phyloP scores from a whole-genome alignment of 2,797 vertebrate species.

The Lacerta bilineata region DNA sequence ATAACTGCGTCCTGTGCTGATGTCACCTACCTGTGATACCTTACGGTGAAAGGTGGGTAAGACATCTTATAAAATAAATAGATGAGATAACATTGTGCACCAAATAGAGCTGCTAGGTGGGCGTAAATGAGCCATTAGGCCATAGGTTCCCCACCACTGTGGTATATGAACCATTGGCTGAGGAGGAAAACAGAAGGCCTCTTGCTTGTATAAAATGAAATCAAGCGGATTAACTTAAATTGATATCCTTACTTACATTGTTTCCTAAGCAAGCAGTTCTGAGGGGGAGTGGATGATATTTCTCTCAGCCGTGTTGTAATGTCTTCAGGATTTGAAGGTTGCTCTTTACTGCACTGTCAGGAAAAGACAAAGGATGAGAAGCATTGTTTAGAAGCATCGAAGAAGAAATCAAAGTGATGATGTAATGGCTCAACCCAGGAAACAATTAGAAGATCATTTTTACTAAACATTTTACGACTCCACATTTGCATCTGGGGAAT shows the following conservation, averaged over 20 bases:
- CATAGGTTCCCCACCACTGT: too few relatives aligned
- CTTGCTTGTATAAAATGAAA: conserved; percentile 14
- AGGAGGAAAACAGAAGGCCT: conserved; percentile 65
- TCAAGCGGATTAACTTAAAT: not conserved
- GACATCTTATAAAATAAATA: too few relatives aligned
- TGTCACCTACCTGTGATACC: too few relatives aligned
- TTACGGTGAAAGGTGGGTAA: too few relatives aligned
- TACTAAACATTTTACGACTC: conserved; percentile 76
- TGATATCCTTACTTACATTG: not conserved
- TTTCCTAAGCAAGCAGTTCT: not conserved
- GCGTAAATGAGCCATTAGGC: not conserved
- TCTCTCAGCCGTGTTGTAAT: conserved; percentile 9
- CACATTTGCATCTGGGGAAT: conserved; percentile 79
- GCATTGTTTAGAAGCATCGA: conserved; percentile 48
- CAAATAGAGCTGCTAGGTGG: too few relatives aligned
- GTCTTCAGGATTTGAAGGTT: conserved; percentile 39
- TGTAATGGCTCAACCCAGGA: conserved; percentile 74
- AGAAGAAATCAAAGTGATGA: conserved; percentile 71
- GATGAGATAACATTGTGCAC: too few relatives aligned
- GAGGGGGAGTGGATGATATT: conserved; percentile 18
- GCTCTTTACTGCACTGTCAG: conserved; percentile 53
- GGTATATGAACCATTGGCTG: conserved; percentile 24
- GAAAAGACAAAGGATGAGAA: conserved; percentile 44
- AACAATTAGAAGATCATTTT: conserved; percentile 73
- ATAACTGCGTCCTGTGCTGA: too few relatives aligned